Base-by-base conservation (phyloP, 1,140 invertebrate species). In the Ostrea denselamellosa region DNA sequence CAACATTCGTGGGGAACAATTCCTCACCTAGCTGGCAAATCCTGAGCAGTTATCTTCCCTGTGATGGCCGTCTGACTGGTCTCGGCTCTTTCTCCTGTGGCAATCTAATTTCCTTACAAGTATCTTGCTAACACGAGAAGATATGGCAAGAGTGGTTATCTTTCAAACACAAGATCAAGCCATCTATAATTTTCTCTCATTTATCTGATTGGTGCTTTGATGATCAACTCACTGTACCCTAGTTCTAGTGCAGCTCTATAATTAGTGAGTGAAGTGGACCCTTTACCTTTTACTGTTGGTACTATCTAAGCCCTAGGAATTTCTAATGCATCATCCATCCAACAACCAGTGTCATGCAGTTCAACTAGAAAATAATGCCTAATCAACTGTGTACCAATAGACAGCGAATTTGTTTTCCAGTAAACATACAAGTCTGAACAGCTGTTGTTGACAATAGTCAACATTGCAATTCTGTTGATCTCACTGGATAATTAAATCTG, bases 371-470 rank as follows among this genome's bases (percentile, higher is more conserved):
- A 77, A 22, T 10, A 10, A 34, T 44, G 68, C 8, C 68, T 25
- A 77, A 77, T 77, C 25, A 77, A 77, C 22, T 25, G 28, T 77
- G 68, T 1, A 14, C 9, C 22, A 14, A 34, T 25, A 77, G 25
- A 77, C 28, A 12, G 10, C 22, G 25, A 62, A 28, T 77, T 77
- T 77, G 22, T 25, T 19, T 77, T 77, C 68, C 28, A 9, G 12
- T 10, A 17, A 77, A 77, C 25, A 77, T 34, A 77, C 68, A 77
- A 10, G 10, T 12, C 68, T 25, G 12, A 25, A 77, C 68, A 77
- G 68, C 68, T 77, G 68, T 25, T 77, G 68, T 77, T 77, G 22
- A 77, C 68, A 77, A 77, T 77, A 12, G 22, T 77, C 68, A 77
- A 28, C 25, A 34, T 34, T 28, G 25, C 34, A 34, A 28, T 77